Evolutionary conservation across 2,113 vertebrate genomes (phyloP).

Genomic region (Baryphthengus martii): DNA sequence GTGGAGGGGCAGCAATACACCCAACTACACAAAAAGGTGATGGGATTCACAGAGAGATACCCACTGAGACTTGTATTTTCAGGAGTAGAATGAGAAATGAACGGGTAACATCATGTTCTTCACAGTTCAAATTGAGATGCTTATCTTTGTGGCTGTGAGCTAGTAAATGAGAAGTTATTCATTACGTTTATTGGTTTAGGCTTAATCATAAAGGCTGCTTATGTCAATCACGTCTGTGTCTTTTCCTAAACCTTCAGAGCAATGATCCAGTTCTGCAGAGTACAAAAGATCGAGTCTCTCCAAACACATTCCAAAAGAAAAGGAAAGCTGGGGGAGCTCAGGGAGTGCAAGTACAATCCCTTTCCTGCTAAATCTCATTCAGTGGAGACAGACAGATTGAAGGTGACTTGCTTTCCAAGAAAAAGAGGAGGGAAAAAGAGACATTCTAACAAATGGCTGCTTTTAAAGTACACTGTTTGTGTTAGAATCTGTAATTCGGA

Average conservation of each 20-base stretch:
- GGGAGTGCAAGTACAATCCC: neutral
- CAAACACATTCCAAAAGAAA: slow-evolving; percentile 9
- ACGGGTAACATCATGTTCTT: neutral
- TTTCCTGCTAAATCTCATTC: slow-evolving; percentile 9
- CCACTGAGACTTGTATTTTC: neutral
- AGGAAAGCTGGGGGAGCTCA: neutral
- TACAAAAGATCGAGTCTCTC: neutral
- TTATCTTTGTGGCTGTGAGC: neutral
- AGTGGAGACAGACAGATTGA: neutral
- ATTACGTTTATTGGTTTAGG: neutral
- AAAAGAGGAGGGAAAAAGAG: neutral
- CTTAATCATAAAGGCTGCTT: neutral
- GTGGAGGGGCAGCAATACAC: neutral
- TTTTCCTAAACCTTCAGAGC: neutral
- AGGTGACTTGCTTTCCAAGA: slow-evolving; percentile 37
- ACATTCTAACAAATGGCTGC: slow-evolving; percentile 3
- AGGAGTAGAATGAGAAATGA: neutral
- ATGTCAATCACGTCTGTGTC: neutral
- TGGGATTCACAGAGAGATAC: neutral
- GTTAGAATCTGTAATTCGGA: slow-evolving; percentile 7
- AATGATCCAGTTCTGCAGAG: neutral
- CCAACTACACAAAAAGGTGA: neutral
- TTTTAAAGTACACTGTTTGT: slow-evolving; percentile 23
- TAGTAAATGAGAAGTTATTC: neutral
- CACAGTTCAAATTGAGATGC: neutral